phyloP scores from a whole-genome alignment of 2,797 vertebrate species.

The Xenentodon cancila region DNA sequence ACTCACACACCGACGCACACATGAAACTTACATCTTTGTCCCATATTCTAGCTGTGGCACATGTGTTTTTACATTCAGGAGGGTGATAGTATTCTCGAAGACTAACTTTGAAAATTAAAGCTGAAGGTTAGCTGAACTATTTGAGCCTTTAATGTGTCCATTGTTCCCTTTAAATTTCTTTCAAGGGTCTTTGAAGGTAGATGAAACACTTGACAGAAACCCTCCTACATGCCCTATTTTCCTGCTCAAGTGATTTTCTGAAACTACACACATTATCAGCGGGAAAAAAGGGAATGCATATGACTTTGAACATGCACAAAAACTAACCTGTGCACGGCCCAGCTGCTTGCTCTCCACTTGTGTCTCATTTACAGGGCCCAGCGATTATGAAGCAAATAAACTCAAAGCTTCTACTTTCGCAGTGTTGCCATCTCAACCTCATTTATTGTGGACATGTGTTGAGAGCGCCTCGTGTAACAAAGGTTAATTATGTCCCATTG shows the following conservation, averaged over 20 bases:
- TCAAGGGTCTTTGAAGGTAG: conserved; percentile 46
- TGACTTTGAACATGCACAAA: conserved; percentile 23
- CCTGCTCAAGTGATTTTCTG: conserved; percentile 7
- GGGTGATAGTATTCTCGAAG: conserved; percentile 25
- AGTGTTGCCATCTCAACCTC: conserved; percentile 42
- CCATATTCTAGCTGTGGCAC: conserved; percentile 61
- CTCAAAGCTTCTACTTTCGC: conserved; percentile 33
- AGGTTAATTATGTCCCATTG: conserved; percentile 57
- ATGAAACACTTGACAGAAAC: conserved; percentile 35
- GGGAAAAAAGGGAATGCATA: conserved; percentile 5
- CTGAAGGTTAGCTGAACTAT: conserved; percentile 51
- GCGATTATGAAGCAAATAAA: conserved; percentile 64
- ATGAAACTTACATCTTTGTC: conserved; percentile 61
- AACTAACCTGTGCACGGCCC: neutral
- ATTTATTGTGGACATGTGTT: conserved; percentile 49
- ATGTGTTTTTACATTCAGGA: conserved; percentile 42
- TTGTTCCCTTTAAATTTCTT: conserved; percentile 28
- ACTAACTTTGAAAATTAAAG: conserved; percentile 53
- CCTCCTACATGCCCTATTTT: conserved; percentile 7
- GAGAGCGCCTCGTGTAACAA: conserved; percentile 38
- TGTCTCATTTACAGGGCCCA: conserved; percentile 27
- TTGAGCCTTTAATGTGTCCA: conserved; percentile 41
- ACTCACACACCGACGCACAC: conserved; percentile 44
- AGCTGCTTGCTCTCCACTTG: conserved; percentile 1
- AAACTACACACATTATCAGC: conserved; percentile 5